Conservation (phyloP, 2,113 vertebrate genomes). For the Excalfactoria chinensis region DNA sequence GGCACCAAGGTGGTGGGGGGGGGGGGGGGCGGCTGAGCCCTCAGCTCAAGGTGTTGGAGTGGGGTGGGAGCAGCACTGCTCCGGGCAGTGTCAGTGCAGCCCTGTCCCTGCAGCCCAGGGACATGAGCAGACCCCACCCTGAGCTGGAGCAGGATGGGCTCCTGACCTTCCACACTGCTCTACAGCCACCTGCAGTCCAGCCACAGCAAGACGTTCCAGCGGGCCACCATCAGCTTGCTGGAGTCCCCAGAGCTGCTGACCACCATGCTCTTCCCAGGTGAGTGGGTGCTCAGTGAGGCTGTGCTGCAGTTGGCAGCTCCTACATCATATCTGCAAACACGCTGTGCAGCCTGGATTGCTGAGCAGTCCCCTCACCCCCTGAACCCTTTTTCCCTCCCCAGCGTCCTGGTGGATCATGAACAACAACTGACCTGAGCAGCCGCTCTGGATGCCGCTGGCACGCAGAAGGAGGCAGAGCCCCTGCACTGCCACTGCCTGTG, state of each 20-base stretch:
- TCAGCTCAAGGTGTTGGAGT: not conserved
- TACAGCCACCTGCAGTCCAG: constrained; percentile 90
- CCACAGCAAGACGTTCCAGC: constrained; percentile 91
- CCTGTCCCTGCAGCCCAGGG: accelerated
- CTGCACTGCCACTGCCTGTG: not conserved
- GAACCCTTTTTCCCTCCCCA: constrained; percentile 66
- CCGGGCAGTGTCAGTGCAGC: not conserved
- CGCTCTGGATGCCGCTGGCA: not conserved
- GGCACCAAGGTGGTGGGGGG: no score
- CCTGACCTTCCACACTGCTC: not conserved
- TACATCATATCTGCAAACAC: accelerated
- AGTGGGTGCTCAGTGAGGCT: not conserved
- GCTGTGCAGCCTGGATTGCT: not conserved
- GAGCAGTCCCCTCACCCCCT: not conserved
- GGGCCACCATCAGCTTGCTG: constrained; percentile 86
- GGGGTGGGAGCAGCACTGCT: no score
- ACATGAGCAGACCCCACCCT: accelerated
- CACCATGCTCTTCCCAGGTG: constrained; percentile 94
- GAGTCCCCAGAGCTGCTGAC: constrained; percentile 89
- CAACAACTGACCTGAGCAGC: constrained; percentile 83
- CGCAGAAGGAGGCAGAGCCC: not conserved
- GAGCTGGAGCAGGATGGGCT: no score
- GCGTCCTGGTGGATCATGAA: constrained; percentile 97
- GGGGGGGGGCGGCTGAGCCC: not conserved
- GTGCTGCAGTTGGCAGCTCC: not conserved